Evolutionary conservation across 2,888 invertebrate genomes (phyloP).

Genomic region (Caenorhabditis sp.): DNA sequence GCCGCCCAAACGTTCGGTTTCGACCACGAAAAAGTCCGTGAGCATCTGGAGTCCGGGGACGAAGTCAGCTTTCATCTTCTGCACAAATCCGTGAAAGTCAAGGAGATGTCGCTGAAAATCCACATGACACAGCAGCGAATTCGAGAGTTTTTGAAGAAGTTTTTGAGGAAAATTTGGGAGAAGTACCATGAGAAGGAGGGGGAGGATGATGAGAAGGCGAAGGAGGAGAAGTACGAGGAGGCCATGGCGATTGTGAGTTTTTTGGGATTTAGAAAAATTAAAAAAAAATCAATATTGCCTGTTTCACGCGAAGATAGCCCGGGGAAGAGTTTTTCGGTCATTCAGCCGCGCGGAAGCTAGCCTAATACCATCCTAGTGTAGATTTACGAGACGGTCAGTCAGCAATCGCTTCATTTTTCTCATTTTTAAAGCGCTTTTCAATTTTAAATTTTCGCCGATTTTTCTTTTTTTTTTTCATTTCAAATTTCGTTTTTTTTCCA

Average conservation of each 20-base stretch:
- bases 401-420: too few relatives aligned
- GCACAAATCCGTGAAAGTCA: neutral
- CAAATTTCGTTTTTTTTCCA: too few relatives aligned
- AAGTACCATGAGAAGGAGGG: neutral
- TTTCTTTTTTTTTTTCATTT: too few relatives aligned
- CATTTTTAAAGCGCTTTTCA: too few relatives aligned
- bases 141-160: neutral
- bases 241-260: conserved; percentile 2
- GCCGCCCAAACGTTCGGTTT: neutral
- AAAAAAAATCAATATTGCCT: conserved; percentile 5
- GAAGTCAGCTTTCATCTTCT: neutral
- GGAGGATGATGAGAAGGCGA: neutral
- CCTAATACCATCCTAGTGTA: too few relatives aligned
- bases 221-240: conserved; percentile 1
- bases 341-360: too few relatives aligned
- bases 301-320: too few relatives aligned
- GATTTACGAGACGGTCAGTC: too few relatives aligned
- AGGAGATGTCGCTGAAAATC: conserved; percentile 2
- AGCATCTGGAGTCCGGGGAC: neutral
- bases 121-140: neutral
- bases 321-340: too few relatives aligned
- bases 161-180: neutral
- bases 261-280: neutral
- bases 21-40: neutral
- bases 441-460: too few relatives aligned